Evolutionary conservation across 2,888 invertebrate genomes (phyloP), one percentile per base, ranked within the genome.

Genomic region (Drosophila fungiperda): DNA sequence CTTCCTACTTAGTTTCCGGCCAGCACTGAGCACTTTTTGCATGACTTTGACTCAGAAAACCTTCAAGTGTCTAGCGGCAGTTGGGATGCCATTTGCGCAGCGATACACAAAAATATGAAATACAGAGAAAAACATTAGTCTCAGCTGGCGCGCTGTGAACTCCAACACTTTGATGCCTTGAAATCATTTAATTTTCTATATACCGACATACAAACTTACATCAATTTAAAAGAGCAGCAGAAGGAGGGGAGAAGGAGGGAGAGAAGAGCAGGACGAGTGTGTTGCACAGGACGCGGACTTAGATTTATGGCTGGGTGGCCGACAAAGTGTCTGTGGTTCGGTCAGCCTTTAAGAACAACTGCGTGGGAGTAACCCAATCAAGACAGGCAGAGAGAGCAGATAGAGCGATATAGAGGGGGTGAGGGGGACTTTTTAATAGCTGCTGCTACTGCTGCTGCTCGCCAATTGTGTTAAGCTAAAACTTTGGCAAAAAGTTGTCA

Each of bases 271-370:
- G 66, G 40, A 26, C 57, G 20, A 68, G 57, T 68, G 63, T 74
- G 76, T 68, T 68, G 73, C 82, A 80, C 78, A 86, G 87, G 80
- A 82, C 87, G 80, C 73, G 80, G 76, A 68, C 88, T 71, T 73
- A 91, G 90, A 92, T 92, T 92, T 93, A 92, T 93, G 84, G 77
- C 82, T 82, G 76, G 80, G 76, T 84, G 83, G 90, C 90, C 92
- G 92, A 91, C 92, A 90, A 87, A 89, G 85, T 91, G 92, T 91
- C 92, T 92, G 90, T 88, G 90, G 82, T 89, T 79, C 79, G 86
- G 81, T 83, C 90, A 82, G 77, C 73, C 71, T 76, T 81, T 66
- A 70, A 75, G 80, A 61, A 75, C 48, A 29, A 52, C 35, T 55
- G 67, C 49, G 76, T 32, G 60, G 62, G 58, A n/a, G 68, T 32